phyloP scores from a whole-genome alignment of 2,888 invertebrate species.

The Smittia aterrima region DNA sequence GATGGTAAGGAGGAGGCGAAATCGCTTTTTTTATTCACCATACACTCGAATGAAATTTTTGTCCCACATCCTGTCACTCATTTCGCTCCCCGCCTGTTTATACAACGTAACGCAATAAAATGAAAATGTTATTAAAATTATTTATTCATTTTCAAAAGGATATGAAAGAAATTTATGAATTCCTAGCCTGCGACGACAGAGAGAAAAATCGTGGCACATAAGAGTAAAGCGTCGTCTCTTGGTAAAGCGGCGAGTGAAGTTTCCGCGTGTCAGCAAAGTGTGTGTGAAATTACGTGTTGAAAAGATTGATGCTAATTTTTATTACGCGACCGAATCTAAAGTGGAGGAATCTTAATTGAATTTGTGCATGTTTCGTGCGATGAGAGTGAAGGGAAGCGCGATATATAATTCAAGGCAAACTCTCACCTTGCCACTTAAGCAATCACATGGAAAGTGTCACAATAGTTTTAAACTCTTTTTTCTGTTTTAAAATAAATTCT shows the following conservation, averaged over 20 bases:
- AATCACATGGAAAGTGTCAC: not conserved
- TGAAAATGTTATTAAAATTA: slow-evolving; percentile 36
- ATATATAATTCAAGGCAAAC: not conserved
- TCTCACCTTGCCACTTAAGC: not conserved
- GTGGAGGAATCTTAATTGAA: slow-evolving; percentile 10
- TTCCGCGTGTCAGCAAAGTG: not conserved
- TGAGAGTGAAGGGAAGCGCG: not conserved
- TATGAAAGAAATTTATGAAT: slow-evolving; percentile 18
- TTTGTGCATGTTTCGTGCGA: not conserved
- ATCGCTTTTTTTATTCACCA: slow-evolving; percentile 14
- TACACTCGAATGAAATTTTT: slow-evolving; percentile 21
- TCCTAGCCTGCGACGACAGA: slow-evolving; percentile 16
- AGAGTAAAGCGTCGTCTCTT: not conserved
- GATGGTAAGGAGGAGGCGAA: not conserved
- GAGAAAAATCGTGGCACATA: not conserved
- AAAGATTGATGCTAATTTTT: slow-evolving; percentile 27
- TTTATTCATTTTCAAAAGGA: slow-evolving; percentile 32
- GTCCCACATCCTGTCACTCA: slow-evolving; percentile 35
- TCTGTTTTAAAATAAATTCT: too few species aligned
- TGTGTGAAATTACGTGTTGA: not conserved
- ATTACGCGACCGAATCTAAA: slow-evolving; percentile 11
- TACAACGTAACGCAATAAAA: slow-evolving; percentile 31
- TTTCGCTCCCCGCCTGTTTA: slow-evolving; percentile 9
- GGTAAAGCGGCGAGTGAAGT: not conserved
- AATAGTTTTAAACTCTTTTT: not conserved